A percentile compares a stretch with the other conserved stretches of the same genome.
Conservation (phyloP, 2,888 invertebrate species). For the Oligia latruncula region DNA sequence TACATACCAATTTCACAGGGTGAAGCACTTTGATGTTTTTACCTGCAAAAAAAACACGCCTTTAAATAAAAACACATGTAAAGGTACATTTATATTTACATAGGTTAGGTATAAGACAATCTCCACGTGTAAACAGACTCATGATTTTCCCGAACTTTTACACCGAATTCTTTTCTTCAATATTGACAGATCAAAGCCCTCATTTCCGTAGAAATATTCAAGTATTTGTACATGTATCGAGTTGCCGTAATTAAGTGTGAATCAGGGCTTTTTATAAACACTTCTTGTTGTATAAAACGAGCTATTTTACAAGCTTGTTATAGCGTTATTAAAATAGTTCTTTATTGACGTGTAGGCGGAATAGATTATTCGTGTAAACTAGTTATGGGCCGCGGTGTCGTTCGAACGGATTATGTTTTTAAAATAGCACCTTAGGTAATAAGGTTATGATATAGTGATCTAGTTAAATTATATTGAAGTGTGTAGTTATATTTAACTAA, state of each 20-base stretch:
- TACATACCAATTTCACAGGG: background rate
- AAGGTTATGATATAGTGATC: constrained; percentile 40
- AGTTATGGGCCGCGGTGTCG: constrained; percentile 63
- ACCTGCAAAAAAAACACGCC: background rate
- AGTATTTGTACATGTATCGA: constrained; percentile 32
- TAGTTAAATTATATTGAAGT: constrained; percentile 16
- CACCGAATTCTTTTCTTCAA: background rate
- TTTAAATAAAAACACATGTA: background rate
- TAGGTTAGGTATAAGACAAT: background rate
- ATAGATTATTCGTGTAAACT: constrained; percentile 67
- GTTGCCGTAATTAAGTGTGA: constrained; percentile 54
- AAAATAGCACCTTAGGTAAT: constrained; percentile 46
- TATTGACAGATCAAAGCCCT: constrained; percentile 6
- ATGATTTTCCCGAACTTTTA: background rate
- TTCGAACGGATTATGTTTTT: constrained; percentile 59
- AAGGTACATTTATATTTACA: background rate
- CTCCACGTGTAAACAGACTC: background rate
- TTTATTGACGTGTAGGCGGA: constrained; percentile 74
- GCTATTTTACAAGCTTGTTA: constrained; percentile 73
- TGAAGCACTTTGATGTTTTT: background rate
- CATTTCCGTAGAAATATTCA: constrained; percentile 22
- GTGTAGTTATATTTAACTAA: background rate
- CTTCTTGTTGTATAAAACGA: constrained; percentile 68
- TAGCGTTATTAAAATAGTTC: constrained; percentile 73
- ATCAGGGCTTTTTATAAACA: constrained; percentile 52